phyloP scores from a whole-genome alignment of 2,888 invertebrate species.

The Chaitophorus viminalis region DNA sequence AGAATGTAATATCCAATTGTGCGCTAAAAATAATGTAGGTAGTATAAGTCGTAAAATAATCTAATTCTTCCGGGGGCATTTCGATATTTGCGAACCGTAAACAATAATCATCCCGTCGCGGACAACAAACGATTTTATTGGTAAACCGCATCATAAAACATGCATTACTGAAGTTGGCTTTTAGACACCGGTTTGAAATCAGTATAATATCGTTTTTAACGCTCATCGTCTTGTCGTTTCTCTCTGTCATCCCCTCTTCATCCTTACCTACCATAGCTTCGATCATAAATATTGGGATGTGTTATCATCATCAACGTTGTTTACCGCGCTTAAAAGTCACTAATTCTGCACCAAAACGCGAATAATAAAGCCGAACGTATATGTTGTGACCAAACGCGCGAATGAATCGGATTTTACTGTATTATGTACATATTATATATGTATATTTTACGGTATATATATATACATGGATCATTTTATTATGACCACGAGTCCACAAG shows the following conservation, averaged over 20 bases:
- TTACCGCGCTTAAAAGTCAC: neutral
- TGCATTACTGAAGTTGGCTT: neutral
- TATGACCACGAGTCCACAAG: no score
- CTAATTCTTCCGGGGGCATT: conserved; percentile 39
- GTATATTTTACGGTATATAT: no score
- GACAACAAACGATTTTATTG: conserved; percentile 27
- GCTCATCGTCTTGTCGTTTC: neutral
- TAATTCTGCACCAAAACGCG: neutral
- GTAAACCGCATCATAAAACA: conserved; percentile 30
- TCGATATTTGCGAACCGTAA: conserved; percentile 16
- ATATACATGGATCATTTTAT: no score
- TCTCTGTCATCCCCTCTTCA: no score
- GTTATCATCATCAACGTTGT: neutral
- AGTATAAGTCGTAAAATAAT: conserved; percentile 47
- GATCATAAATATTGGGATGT: neutral
- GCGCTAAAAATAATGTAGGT: conserved; percentile 23
- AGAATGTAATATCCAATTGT: conserved; percentile 10
- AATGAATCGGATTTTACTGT: neutral
- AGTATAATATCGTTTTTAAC: conserved; percentile 14
- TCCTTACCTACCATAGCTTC: neutral
- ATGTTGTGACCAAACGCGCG: neutral
- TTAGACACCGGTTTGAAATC: conserved; percentile 7
- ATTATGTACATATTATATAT: no score
- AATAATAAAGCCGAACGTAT: neutral
- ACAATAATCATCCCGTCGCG: conserved; percentile 17